Percentiles rank a stretch among this genome's conserved stretches.
Evolutionary conservation across 2,113 vertebrate genomes (phyloP).

Genomic region (Mobula birostris): DNA sequence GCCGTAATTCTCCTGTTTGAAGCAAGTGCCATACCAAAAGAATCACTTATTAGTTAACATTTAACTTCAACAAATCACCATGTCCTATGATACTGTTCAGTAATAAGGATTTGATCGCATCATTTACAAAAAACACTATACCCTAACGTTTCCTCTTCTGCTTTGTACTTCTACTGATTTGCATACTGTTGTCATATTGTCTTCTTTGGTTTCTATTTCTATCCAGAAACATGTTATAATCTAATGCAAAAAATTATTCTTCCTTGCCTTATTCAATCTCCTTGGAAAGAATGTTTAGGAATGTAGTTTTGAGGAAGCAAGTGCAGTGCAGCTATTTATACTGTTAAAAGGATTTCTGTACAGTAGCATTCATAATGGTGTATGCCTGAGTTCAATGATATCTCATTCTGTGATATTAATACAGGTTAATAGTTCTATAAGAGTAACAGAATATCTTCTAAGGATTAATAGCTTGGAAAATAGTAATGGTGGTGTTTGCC

Average conservation of each 20-base stretch:
- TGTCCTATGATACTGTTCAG: neutral
- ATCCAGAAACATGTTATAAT: neutral
- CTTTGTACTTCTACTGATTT: neutral
- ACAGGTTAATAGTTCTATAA: neutral
- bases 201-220: neutral
- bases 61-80: neutral
- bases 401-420: neutral
- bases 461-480: neutral
- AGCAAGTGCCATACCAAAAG: neutral
- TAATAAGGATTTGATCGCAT: neutral
- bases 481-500: neutral
- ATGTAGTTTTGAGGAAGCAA: neutral
- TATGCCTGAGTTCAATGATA: neutral
- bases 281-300: neutral
- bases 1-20: neutral
- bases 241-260: neutral
- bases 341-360: neutral
- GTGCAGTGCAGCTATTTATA: neutral
- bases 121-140: neutral
- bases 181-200: neutral
- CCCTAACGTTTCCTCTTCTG: neutral
- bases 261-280: neutral
- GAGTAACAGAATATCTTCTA: neutral
- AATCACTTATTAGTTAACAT: neutral
- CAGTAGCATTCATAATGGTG: neutral